A percentile compares a stretch with the other conserved stretches of the same genome.
Conservation (phyloP, 2,113 vertebrate genomes). For the Eretmochelys imbricata region DNA sequence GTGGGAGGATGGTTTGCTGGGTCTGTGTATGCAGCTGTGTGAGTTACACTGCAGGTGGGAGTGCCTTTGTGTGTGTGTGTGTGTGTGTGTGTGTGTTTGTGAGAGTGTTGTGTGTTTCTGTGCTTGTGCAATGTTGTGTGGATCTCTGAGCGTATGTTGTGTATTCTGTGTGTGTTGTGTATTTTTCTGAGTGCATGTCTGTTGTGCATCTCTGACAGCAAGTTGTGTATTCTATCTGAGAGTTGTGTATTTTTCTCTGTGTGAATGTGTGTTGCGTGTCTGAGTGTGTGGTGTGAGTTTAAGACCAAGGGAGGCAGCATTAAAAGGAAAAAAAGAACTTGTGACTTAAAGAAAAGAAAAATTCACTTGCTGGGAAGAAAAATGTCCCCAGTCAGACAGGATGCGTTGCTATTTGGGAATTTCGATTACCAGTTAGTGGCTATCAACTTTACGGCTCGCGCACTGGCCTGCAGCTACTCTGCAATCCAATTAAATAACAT, state of each 20-base stretch:
- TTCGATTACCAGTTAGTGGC: constrained; percentile 28
- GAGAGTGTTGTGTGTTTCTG: neutral
- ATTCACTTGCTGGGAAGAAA: constrained; percentile 11
- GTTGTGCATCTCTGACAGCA: neutral
- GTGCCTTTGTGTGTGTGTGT: neutral
- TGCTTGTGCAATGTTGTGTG: neutral
- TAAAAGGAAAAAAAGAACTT: neutral
- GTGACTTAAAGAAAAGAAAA: neutral
- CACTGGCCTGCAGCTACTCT: constrained; percentile 76
- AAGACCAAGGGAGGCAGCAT: neutral
- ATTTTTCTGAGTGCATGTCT: neutral
- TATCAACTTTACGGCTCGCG: constrained; percentile 23
- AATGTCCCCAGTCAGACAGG: neutral
- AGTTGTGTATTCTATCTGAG: neutral
- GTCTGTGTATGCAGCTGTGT: neutral
- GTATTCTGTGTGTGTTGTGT: neutral
- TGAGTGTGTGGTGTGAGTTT: neutral
- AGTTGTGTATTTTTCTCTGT: neutral
- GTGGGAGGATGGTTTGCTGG: neutral
- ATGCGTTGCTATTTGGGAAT: neutral
- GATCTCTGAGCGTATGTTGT: neutral
- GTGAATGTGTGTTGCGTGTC: neutral
- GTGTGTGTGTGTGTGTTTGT: neutral
- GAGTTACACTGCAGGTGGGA: neutral
- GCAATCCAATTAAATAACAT: constrained; percentile 81